phyloP scores from a whole-genome alignment of 2,888 invertebrate species.

The Rhyacophila evoluta region DNA sequence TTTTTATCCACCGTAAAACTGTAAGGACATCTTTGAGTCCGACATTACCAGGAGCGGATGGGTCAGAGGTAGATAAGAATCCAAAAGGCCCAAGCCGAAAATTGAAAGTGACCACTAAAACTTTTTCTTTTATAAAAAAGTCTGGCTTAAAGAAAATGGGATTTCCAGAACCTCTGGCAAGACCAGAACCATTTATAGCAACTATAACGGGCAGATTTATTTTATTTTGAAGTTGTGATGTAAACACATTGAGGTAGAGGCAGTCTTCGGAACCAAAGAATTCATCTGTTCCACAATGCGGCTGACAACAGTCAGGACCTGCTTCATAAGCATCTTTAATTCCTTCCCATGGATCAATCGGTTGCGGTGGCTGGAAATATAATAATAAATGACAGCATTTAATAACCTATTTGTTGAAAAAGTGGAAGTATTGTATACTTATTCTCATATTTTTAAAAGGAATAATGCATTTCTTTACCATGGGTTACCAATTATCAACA shows the following conservation, averaged over 20 bases:
- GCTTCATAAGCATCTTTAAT: neutral
- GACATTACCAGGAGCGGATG: slow-evolving; percentile 27
- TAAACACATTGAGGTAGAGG: slow-evolving; percentile 1
- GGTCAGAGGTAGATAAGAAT: slow-evolving; percentile 26
- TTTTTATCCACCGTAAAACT: slow-evolving; percentile 31
- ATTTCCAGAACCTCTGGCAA: neutral
- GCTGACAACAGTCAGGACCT: neutral
- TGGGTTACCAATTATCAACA: no score
- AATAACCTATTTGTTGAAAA: no score
- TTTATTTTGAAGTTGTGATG: neutral
- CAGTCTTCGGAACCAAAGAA: neutral
- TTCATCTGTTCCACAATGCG: neutral
- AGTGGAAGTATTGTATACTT: no score
- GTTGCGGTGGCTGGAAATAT: neutral
- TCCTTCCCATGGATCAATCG: neutral
- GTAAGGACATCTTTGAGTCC: slow-evolving; percentile 28
- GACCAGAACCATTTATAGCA: neutral
- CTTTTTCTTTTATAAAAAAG: slow-evolving; percentile 12
- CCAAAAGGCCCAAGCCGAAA: slow-evolving; percentile 30
- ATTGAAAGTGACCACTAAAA: slow-evolving; percentile 15
- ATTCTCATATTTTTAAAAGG: no score
- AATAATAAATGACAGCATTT: no score
- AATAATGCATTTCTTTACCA: no score
- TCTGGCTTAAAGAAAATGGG: slow-evolving; percentile 1
- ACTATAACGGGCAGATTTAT: neutral